These are phyloP conservation scores for Agriopis marginaria DNA, from an alignment of 2,888 invertebrate species.

Conservation along the genomic window DNA sequence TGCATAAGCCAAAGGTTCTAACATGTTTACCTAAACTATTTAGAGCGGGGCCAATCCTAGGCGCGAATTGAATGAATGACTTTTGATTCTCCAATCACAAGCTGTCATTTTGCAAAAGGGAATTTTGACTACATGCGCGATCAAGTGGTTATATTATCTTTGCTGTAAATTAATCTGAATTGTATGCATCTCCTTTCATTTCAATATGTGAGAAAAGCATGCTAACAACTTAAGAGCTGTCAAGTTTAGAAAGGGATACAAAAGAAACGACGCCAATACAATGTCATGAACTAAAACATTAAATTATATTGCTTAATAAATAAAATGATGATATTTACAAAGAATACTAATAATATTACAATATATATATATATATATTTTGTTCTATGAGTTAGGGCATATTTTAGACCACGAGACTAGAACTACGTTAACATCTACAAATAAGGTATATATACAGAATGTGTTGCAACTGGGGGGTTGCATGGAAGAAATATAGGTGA, in stretches of 20 bases:
- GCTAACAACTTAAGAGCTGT: background rate
- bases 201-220: background rate
- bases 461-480: no score
- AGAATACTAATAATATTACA: slow-evolving; percentile 48
- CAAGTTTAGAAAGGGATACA: background rate
- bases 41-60: no score
- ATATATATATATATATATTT: slow-evolving; percentile 40
- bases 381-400: slow-evolving; percentile 35
- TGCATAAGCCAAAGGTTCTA: no score
- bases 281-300: slow-evolving; percentile 22
- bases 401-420: slow-evolving; percentile 4
- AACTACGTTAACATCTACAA: background rate
- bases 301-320: slow-evolving; percentile 59
- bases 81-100: no score
- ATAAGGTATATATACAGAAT: background rate
- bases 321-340: slow-evolving; percentile 65
- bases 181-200: background rate
- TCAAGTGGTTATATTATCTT: no score
- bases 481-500: no score
- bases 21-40: no score
- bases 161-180: slow-evolving; percentile 55
- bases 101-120: no score
- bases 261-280: background rate
- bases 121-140: no score
- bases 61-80: no score